Evolutionary conservation across 2,113 vertebrate genomes (phyloP).

Genomic region (Hucho hucho): DNA sequence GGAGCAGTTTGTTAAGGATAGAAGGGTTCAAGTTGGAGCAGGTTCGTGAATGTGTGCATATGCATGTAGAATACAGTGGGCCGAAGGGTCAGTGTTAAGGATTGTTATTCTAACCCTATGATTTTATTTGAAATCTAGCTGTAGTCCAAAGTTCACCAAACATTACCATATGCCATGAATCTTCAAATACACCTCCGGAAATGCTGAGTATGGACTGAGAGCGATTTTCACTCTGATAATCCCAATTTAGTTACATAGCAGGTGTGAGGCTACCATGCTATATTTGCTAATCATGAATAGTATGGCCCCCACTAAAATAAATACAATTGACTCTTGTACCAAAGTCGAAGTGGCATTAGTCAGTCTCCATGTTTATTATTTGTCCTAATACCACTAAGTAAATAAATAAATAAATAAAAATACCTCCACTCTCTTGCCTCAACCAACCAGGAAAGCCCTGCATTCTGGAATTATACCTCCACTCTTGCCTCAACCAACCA

Average conservation of each 20-base stretch:
- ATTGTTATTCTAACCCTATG: slow-evolving; percentile 37
- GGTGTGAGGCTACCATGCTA: too few relatives aligned
- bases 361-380: too few relatives aligned
- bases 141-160: slow-evolving; percentile 23
- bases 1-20: slow-evolving; percentile 41
- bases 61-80: slow-evolving; percentile 6
- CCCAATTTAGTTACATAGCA: background rate
- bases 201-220: background rate
- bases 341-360: too few relatives aligned
- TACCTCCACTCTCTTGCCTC: too few relatives aligned
- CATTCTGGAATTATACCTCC: too few relatives aligned
- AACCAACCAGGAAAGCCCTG: too few relatives aligned
- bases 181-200: background rate
- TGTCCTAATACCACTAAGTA: too few relatives aligned
- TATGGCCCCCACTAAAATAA: too few relatives aligned
- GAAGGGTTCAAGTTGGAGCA: background rate
- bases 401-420: too few relatives aligned
- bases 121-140: slow-evolving; percentile 30
- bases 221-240: background rate
- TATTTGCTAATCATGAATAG: too few relatives aligned
- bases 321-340: too few relatives aligned
- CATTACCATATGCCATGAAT: slow-evolving; percentile 23
- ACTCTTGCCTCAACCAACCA: too few relatives aligned
- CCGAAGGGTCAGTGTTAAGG: slow-evolving; percentile 37
- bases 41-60: background rate